phyloP scores from a whole-genome alignment of 2,888 invertebrate genomes.

The Bombylius major region DNA sequence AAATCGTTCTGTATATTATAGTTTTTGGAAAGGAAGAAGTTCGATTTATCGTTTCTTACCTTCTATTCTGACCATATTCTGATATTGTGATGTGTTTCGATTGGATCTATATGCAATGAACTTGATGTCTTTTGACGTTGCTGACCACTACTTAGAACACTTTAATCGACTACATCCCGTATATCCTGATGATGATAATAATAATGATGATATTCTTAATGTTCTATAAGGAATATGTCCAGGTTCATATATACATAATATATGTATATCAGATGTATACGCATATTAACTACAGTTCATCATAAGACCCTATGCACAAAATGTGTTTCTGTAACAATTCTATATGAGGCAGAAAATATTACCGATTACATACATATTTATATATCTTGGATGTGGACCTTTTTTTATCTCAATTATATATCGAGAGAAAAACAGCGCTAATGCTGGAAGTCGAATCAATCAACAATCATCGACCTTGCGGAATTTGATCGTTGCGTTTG shows the following conservation, averaged over 20 bases:
- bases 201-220: no score
- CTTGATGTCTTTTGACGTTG: not conserved
- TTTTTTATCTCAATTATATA: conserved; percentile 21
- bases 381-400: conserved; percentile 16
- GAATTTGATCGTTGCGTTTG: conserved; percentile 17
- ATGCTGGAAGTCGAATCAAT: conserved; percentile 14
- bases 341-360: not conserved
- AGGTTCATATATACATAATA: no score
- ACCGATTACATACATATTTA: conserved; percentile 17
- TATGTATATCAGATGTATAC: no score
- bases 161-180: not conserved
- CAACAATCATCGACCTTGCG: conserved; percentile 19
- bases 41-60: not conserved
- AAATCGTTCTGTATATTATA: not conserved
- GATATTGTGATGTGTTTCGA: not conserved
- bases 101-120: not conserved
- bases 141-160: not conserved
- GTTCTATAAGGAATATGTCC: no score
- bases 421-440: conserved; percentile 15
- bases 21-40: conserved; percentile 5
- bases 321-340: not conserved
- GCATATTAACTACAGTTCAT: no score
- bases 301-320: no score
- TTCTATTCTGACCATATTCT: not conserved
- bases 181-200: not conserved